phyloP scores from a whole-genome alignment of 64 coral and sea anemone genomes.

The Pocillopora damicornis region DNA sequence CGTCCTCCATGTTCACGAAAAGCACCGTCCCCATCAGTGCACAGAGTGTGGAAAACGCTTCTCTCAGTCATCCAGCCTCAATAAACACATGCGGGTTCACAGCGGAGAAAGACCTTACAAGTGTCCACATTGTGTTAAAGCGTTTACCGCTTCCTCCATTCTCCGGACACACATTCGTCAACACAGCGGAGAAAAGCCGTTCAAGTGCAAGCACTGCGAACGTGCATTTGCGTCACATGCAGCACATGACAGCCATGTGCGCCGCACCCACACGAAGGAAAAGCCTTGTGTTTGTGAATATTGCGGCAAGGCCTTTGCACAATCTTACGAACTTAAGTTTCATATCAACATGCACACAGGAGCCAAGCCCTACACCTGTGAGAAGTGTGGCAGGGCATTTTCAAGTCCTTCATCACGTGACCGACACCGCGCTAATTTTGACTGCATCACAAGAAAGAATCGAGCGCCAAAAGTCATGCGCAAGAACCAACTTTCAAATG shows the following conservation, averaged over 20 bases:
- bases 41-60: conserved; percentile 74
- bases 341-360: conserved; percentile 95
- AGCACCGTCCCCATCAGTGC: conserved; percentile 83
- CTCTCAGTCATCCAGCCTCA: conserved; percentile 88
- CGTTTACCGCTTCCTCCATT: conserved; percentile 84
- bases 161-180: conserved; percentile 87
- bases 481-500: conserved; percentile 35
- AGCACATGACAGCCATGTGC: conserved; percentile 93
- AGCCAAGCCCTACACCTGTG: conserved; percentile 91
- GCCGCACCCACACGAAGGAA: conserved; percentile 89
- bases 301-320: conserved; percentile 86
- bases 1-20: conserved; percentile 82
- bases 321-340: conserved; percentile 93
- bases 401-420: conserved; percentile 94
- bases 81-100: conserved; percentile 95
- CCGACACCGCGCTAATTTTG: conserved; percentile 84
- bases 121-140: conserved; percentile 83
- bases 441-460: conserved; percentile 84
- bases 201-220: conserved; percentile 86
- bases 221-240: conserved; percentile 90
- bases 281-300: conserved; percentile 87
- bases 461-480: conserved; percentile 87
- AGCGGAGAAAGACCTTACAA: conserved; percentile 87
- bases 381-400: conserved; percentile 87
- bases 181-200: conserved; percentile 89